A percentile compares a stretch with the other conserved stretches of the same genome.
phyloP scores from a whole-genome alignment of 2,113 vertebrate species.

The Zosterops japonicus region DNA sequence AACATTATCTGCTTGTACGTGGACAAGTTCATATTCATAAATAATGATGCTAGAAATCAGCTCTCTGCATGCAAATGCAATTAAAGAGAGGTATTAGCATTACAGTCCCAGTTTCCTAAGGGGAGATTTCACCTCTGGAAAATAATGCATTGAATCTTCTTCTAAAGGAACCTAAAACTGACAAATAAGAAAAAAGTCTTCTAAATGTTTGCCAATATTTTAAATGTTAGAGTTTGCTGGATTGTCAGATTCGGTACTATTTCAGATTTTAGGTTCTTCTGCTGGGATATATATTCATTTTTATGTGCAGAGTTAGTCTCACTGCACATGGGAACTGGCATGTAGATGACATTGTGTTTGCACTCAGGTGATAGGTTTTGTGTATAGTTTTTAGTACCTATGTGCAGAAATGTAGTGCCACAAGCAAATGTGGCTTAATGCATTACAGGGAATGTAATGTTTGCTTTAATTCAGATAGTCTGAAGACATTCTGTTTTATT shows the following conservation, averaged over 20 bases:
- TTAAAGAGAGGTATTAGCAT: neutral
- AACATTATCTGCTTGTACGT: neutral
- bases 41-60: constrained; percentile 19
- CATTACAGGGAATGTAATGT: neutral
- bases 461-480: neutral
- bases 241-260: neutral
- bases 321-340: neutral
- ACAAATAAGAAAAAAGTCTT: neutral
- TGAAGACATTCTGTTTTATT: neutral
- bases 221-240: neutral
- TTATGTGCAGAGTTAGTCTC: neutral
- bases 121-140: neutral
- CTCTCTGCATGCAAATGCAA: neutral
- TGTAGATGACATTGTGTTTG: neutral
- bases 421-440: neutral
- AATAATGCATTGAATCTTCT: neutral
- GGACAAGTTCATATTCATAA: constrained; percentile 8
- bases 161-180: neutral
- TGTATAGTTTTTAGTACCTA: neutral
- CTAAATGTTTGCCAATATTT: neutral
- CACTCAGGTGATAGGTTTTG: neutral
- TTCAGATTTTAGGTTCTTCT: neutral
- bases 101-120: neutral
- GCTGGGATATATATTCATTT: neutral
- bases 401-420: neutral